These are phyloP conservation scores for Corythucha ciliata DNA, from an alignment of 2,888 invertebrate species.

Conservation along the genomic window DNA sequence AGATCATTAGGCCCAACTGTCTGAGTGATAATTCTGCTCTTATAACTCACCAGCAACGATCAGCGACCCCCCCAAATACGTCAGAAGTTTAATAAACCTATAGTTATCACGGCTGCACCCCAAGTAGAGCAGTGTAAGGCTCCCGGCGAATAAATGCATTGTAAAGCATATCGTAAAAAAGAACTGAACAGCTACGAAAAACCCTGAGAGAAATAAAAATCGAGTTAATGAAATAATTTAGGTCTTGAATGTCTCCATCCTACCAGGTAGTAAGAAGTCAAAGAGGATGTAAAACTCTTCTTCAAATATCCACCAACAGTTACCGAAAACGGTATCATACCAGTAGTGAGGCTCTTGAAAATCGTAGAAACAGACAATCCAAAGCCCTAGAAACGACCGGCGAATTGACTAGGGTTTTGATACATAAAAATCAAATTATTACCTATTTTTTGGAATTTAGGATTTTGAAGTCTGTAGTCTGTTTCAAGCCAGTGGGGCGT, in stretches of 20 bases:
- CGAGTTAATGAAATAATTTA: background rate
- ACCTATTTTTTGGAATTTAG: constrained; percentile 75
- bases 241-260: constrained; percentile 35
- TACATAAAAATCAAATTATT: constrained; percentile 38
- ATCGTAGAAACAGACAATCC: constrained; percentile 87
- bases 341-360: constrained; percentile 71
- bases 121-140: constrained; percentile 63
- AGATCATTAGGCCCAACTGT: too few relatives aligned
- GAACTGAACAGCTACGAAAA: constrained; percentile 88
- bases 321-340: constrained; percentile 72
- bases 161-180: constrained; percentile 85
- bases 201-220: constrained; percentile 47
- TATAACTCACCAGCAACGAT: constrained; percentile 26
- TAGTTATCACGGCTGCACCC: constrained; percentile 67
- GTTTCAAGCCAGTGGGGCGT: constrained; percentile 83
- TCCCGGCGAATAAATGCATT: constrained; percentile 62
- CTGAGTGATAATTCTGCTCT: too few relatives aligned
- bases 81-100: constrained; percentile 61
- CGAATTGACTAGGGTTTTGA: background rate
- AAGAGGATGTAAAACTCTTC: constrained; percentile 93
- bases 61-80: constrained; percentile 53
- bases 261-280: constrained; percentile 73
- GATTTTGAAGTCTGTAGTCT: constrained; percentile 65
- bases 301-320: constrained; percentile 96
- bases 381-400: constrained; percentile 60